Conservation (phyloP, 2,888 invertebrate species). For the Sminthurides aquaticus region DNA sequence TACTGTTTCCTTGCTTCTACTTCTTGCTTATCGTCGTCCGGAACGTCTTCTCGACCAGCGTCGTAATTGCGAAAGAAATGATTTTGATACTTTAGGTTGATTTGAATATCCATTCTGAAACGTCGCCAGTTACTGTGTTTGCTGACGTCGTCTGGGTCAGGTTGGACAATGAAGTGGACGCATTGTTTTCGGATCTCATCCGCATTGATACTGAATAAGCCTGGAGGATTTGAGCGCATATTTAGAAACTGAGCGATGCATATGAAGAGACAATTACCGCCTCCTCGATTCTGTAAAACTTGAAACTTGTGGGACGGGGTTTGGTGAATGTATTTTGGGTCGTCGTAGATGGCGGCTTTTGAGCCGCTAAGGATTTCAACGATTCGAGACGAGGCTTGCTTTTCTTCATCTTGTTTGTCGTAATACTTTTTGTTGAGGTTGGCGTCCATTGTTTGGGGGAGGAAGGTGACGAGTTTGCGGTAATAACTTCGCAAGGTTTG, state of each 20-base stretch:
- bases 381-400: too few relatives aligned
- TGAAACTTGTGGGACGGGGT: too few relatives aligned
- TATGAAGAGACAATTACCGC: not conserved
- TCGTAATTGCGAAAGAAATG: not conserved
- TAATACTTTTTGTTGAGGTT: too few relatives aligned
- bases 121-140: not conserved
- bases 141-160: not conserved
- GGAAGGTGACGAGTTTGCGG: too few relatives aligned
- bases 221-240: not conserved
- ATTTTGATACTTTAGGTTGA: not conserved
- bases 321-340: too few relatives aligned
- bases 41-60: not conserved
- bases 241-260: not conserved
- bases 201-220: not conserved
- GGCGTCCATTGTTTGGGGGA: too few relatives aligned
- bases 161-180: not conserved
- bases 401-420: too few relatives aligned
- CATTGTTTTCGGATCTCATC: not conserved
- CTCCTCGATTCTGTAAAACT: not conserved
- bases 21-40: not conserved
- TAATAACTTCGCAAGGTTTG: too few relatives aligned
- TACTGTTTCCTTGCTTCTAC: not conserved
- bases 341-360: too few relatives aligned
- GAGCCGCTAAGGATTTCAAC: too few relatives aligned
- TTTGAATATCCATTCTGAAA: not conserved